Conservation (phyloP, 2,888 invertebrate genomes). For the Phaonia tiefii region DNA sequence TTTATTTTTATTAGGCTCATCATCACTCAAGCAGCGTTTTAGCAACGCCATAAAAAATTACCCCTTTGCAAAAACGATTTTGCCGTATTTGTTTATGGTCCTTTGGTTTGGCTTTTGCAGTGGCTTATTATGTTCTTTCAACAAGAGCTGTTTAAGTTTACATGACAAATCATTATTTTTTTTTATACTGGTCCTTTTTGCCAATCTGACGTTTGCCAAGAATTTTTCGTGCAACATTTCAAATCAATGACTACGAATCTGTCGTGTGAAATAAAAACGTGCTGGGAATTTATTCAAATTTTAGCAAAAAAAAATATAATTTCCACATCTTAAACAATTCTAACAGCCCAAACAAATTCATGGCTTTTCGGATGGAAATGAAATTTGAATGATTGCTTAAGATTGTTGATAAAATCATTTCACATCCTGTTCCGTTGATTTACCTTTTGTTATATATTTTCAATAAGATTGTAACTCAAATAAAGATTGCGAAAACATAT, state of each 20-base stretch:
- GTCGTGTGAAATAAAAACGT: not conserved
- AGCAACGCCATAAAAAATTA: conserved; percentile 1
- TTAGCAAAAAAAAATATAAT: not conserved
- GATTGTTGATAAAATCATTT: not conserved
- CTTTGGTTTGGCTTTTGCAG: not conserved
- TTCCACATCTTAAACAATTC: conserved; percentile 9
- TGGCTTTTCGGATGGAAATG: not conserved
- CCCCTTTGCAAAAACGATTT: not conserved
- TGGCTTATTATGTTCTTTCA: not conserved
- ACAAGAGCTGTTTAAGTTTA: not conserved
- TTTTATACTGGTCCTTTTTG: not conserved
- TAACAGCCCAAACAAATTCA: not conserved
- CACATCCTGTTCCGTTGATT: conserved; percentile 13
- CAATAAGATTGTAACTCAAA: no score
- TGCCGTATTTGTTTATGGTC: not conserved
- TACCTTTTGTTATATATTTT: no score
- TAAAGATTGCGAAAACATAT: not conserved
- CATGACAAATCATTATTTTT: not conserved
- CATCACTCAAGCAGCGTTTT: not conserved
- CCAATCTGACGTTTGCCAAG: conserved; percentile 2
- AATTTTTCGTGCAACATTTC: not conserved
- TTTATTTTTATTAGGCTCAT: conserved; percentile 20
- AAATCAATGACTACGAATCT: conserved; percentile 11
- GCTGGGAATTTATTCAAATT: not conserved
- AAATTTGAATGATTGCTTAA: conserved; percentile 1